Evolutionary conservation across 2,888 invertebrate genomes (phyloP).

Genomic region (Zygothrica quintamaculata): DNA sequence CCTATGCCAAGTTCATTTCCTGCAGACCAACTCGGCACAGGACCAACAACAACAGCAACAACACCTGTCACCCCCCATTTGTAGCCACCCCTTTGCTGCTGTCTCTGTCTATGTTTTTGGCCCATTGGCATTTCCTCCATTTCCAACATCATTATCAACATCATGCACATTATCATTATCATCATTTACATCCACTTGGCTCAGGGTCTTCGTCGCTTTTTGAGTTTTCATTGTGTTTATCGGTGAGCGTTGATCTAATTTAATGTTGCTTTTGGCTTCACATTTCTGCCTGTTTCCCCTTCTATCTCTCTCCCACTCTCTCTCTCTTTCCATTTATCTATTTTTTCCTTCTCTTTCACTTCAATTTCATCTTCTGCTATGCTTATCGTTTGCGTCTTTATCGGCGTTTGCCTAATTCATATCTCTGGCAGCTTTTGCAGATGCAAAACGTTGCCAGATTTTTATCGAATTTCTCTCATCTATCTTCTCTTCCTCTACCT

Average conservation of each 20-base stretch:
- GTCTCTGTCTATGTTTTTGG: no score
- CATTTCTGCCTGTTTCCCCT: conserved; percentile 36
- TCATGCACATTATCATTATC: conserved; percentile 3
- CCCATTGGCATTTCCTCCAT: conserved; percentile 10
- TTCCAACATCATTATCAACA: conserved; percentile 1
- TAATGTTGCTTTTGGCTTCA: conserved; percentile 56
- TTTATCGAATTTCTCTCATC: conserved; percentile 52
- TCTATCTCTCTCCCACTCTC: conserved; percentile 19
- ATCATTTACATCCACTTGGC: conserved; percentile 36
- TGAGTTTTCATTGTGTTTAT: conserved; percentile 67
- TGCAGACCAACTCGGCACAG: conserved; percentile 41
- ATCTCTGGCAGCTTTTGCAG: conserved; percentile 73
- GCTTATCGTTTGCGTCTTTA: conserved; percentile 49
- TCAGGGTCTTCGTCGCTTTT: conserved; percentile 58
- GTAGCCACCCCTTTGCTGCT: conserved; percentile 2
- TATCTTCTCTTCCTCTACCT: conserved; percentile 7
- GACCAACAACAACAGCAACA: conserved; percentile 21
- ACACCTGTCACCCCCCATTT: neutral
- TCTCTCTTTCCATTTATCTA: no score
- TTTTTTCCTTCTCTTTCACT: conserved; percentile 9
- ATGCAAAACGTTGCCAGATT: conserved; percentile 68
- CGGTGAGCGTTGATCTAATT: conserved; percentile 73
- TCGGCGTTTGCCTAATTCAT: conserved; percentile 77
- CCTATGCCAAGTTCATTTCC: conserved; percentile 43
- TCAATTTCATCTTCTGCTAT: conserved; percentile 23